phyloP scores from a whole-genome alignment of 2,888 invertebrate genomes.

The Ectemnius lituratus region DNA sequence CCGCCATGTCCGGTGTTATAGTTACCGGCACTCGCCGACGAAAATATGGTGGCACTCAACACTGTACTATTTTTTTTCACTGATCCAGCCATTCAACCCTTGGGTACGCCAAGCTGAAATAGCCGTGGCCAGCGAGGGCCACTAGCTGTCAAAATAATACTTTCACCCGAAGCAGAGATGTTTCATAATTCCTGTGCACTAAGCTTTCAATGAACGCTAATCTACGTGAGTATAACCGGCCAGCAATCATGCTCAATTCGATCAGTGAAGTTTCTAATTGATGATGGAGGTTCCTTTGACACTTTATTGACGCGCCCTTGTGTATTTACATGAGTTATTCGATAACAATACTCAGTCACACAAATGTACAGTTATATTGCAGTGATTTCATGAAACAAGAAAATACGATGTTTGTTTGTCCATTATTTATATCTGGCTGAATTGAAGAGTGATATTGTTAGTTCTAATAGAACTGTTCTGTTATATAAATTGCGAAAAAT shows the following conservation, averaged over 20 bases:
- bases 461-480: too few relatives aligned
- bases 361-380: neutral
- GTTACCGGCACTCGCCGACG: too few relatives aligned
- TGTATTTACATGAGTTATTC: neutral
- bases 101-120: too few relatives aligned
- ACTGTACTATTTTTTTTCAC: too few relatives aligned
- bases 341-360: neutral
- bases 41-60: too few relatives aligned
- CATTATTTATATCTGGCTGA: too few relatives aligned
- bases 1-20: too few relatives aligned
- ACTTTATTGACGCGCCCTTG: neutral
- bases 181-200: constrained; percentile 32
- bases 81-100: too few relatives aligned
- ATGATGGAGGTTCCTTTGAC: constrained; percentile 1
- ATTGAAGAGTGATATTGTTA: too few relatives aligned
- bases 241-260: neutral
- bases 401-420: too few relatives aligned
- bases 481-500: too few relatives aligned
- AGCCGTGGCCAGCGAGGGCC: neutral
- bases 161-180: constrained; percentile 24
- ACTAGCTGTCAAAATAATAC: constrained; percentile 41
- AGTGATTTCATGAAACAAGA: neutral
- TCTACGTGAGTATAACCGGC: constrained; percentile 31
- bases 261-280: neutral
- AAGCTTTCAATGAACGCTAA: constrained; percentile 36